Evolutionary conservation across 2,888 invertebrate species (phyloP).

Genomic region (Nebria brevicollis): DNA sequence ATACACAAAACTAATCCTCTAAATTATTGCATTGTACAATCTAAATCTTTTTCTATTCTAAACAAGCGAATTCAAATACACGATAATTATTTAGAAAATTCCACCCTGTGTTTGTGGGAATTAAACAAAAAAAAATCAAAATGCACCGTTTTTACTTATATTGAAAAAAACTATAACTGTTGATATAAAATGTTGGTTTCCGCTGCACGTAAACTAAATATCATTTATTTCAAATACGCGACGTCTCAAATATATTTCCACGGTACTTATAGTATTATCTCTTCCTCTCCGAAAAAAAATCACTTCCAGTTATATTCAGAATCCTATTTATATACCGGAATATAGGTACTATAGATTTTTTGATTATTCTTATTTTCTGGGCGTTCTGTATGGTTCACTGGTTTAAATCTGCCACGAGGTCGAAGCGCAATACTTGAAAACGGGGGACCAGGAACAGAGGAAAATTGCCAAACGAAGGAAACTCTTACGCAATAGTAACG

Average conservation of each 20-base stretch:
- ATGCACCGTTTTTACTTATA: no score
- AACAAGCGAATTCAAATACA: neutral
- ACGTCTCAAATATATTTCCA: neutral
- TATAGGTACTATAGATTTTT: neutral
- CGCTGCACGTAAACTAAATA: neutral
- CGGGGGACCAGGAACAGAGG: neutral
- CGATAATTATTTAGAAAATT: no score
- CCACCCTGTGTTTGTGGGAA: no score
- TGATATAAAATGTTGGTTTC: no score
- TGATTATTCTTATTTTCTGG: neutral
- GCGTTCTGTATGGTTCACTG: neutral
- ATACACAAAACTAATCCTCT: neutral
- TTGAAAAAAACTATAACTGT: no score
- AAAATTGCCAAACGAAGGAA: neutral
- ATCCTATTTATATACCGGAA: neutral
- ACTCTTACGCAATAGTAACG: neutral
- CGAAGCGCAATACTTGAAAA: neutral
- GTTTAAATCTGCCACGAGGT: neutral
- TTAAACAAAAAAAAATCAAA: no score
- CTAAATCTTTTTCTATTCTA: neutral
- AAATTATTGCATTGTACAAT: neutral
- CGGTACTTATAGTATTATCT: conserved; percentile 1
- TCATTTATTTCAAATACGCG: conserved; percentile 1
- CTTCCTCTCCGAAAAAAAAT: neutral
- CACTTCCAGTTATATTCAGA: neutral